A percentile compares a stretch with the other conserved stretches of the same genome.
Evolutionary conservation across 2,113 vertebrate genomes (phyloP).

Genomic region (Sceloporus undulatus): DNA sequence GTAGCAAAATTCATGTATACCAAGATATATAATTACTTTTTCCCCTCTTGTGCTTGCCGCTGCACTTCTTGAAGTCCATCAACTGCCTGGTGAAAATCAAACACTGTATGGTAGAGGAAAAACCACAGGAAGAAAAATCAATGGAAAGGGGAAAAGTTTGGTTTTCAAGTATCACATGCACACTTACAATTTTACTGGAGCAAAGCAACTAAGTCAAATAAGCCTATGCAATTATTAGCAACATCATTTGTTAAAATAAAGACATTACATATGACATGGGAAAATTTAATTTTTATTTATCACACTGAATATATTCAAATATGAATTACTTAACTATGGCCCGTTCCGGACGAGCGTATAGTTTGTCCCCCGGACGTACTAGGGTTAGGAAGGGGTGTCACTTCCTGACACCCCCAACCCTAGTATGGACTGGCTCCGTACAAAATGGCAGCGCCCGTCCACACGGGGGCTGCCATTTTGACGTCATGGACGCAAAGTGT

Average conservation of each 20-base stretch:
- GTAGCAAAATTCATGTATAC: constrained; percentile 39
- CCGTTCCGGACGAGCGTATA: too few species aligned
- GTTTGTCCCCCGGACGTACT: too few species aligned
- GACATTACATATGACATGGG: background rate
- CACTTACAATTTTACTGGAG: background rate
- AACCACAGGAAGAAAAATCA: constrained; percentile 19
- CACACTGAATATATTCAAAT: background rate
- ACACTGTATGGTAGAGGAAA: constrained; percentile 82
- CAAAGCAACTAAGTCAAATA: background rate
- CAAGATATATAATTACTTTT: constrained; percentile 85
- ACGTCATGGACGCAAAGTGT: too few species aligned
- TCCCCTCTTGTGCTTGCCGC: constrained; percentile 95
- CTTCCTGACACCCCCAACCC: too few species aligned
- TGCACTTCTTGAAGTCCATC: constrained; percentile 96
- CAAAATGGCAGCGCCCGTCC: too few species aligned
- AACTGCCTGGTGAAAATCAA: constrained; percentile 97
- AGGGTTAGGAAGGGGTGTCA: too few species aligned
- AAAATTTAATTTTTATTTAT: background rate
- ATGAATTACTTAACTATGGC: constrained; percentile 3
- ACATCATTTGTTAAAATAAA: background rate
- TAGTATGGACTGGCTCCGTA: too few species aligned
- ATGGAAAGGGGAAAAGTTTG: constrained; percentile 24
- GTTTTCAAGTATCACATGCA: background rate
- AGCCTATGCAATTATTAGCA: background rate
- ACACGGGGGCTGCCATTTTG: too few species aligned